Evolutionary conservation across 1,140 invertebrate species (phyloP), one percentile per base, ranked within the genome.

Genomic region (Tetraneura akinire): DNA sequence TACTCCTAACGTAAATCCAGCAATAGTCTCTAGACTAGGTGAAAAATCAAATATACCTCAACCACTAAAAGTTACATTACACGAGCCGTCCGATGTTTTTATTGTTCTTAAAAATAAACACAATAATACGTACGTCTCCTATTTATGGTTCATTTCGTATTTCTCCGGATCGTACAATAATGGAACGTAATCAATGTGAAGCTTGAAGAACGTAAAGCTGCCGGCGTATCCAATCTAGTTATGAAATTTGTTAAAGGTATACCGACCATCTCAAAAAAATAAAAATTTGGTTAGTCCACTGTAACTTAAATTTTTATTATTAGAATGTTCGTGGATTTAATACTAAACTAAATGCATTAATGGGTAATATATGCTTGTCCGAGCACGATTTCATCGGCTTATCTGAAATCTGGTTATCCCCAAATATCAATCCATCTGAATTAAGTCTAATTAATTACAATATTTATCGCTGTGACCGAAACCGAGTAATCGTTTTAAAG

Each of bases 261-360:
- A 16, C 62, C 32, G n/a, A 66, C 32, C 32, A 66, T 66, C 42
- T 66, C 62, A 66, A 66, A 66, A 66, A 66, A 42, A 32, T 66
- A 66, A 18, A n/a, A 53, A 42, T 6, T 1, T 6, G 14, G 13
- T 16, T 32, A 42, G 32, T 66, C 5, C 62, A 42, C 18, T 42
- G 3, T 10, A 66, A 66, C 32, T 66, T 66, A 66, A 5, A 42
- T 16, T 42, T 66, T 42, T 66, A 66, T 16, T 37, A 18, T 9
- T 32, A 66, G n/a, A 66, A 66, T 66, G 62, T 66, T 37, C 32
- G 62, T 42, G 62, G 62, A 14, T 13, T 66, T 16, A 66, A 66
- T n/a, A 42, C 32, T 1, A 66, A 66, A 66, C 42, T 66, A 66
- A 66, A 42, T 42, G 16, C 42, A n/a, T 66, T 66, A 66, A 42